Evolutionary conservation across 2,113 vertebrate genomes (phyloP), one percentile per base, ranked within the genome.

Genomic region (Oncorhynchus gorbuscha): DNA sequence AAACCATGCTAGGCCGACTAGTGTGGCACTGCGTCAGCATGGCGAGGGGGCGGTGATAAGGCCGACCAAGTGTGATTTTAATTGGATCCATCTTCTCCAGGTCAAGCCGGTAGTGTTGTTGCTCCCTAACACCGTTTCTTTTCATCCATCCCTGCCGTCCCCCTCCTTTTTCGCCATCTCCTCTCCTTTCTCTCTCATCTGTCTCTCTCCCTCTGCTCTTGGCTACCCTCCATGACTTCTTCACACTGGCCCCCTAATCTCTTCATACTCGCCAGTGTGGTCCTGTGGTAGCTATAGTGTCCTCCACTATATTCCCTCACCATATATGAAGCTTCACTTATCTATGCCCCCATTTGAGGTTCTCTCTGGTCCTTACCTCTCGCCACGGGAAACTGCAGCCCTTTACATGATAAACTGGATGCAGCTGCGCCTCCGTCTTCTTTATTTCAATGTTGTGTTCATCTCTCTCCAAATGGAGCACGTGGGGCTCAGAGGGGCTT

Each of bases 21-120:
- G 84, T 74, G 72, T 79, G 77, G 74, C 76, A 77, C 86, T 85
- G 82, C 75, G 74, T 89, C 84, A 85, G 79, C 76, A 16, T 81
- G 75, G 66, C 83, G 76, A 85, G 72, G 35, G 73, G 39, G 9
- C 11, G 51, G 66, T 28, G 70, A 32, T 24, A 20, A 78, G 73
- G 69, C 35, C 80, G 85, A 89, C 88, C 83, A 76, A 88, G 78
- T 90, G 81, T 74, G 77, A 79, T 91, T 92, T 92, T 92, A 91
- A 93, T 91, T 92, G 88, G 85, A 88, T 91, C 80, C 76, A 79
- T 76, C 81, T 22, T 89, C 82, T 78, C 79, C 80, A 87, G 90
- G 87, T 93, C 87, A 90, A 84, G 79, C 74, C 87, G 86, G 80
- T 82, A 81, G 87, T 83, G 86, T 74, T 80, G 77, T 69, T 85